Base-by-base conservation (phyloP, 1,140 invertebrate species). In the Melipona quadrifasciata region DNA sequence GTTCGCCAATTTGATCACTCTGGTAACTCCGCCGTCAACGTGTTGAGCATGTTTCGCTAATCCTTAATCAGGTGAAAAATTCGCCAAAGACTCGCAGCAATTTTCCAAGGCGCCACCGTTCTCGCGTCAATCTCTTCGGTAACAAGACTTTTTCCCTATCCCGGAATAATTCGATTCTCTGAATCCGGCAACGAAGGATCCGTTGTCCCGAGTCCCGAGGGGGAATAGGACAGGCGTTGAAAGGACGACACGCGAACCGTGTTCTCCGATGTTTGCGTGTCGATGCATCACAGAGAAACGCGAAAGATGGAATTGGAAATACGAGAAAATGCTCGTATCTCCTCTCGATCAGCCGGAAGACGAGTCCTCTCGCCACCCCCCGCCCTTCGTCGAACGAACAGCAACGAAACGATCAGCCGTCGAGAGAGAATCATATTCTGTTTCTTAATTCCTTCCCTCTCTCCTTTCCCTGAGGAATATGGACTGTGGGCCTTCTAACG, bases 281-380 rank as follows among this genome's bases (percentile, higher is more conserved):
- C 51, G 61, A 83, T 70, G 81, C 72, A 83, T 70, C 65, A 57
- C 70, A 5, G 24, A 10, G 65, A 79, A n/a, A 79, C 31, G 61
- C 57, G 65, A 80, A 68, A 72, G 24, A 76, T 82, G 65, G 84
- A 79, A 86, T 83, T 86, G 80, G 81, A 86, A 83, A 83, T 68
- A 70, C 58, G 80, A 86, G 61, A 34, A 74, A 57, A 57, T 31
- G 34, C 61, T 39, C 74, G 61, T 77, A 51, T 77, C 73, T 82
- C 72, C 70, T n/a, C 47, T n/a, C 47, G 64, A 47, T 27, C 6
- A 47, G n/a, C 47, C 27, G 3, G n/a, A 31, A 34, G 55, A 61
- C 51, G 74, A 65, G 27, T 19, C 53, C 57, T 58, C 27, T 4
- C 21, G 27, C 16, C 12, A 10, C 19, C 12, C n/a, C 8, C 27